These are phyloP conservation scores for Anastatus disparis DNA, from an alignment of 1,140 invertebrate species.

Conservation along the genomic window DNA sequence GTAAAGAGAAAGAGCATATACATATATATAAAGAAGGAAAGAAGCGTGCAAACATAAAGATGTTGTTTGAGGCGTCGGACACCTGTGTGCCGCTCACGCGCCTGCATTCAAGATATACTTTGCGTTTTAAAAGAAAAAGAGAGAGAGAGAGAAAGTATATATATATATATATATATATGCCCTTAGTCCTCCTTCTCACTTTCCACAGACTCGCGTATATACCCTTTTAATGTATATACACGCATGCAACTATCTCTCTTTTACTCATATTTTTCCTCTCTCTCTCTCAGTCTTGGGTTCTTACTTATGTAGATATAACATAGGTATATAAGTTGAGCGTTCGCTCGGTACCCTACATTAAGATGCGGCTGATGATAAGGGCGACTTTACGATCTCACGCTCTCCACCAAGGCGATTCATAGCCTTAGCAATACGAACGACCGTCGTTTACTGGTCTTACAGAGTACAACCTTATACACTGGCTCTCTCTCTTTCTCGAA, in stretches of 20 bases:
- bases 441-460: conserved; percentile 60
- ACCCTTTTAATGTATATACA: conserved; percentile 11
- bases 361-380: conserved; percentile 65
- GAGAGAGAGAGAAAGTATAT: too few relatives aligned
- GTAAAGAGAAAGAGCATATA: background rate
- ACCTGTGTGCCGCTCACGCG: conserved; percentile 48
- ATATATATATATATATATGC: too few relatives aligned
- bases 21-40: background rate
- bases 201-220: background rate
- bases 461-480: conserved; percentile 32
- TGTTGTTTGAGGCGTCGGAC: conserved; percentile 58
- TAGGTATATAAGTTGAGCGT: conserved; percentile 56
- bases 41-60: conserved; percentile 51
- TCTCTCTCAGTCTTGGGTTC: background rate
- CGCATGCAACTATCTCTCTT: background rate
- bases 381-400: conserved; percentile 66
- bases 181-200: conserved; percentile 17
- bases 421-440: conserved; percentile 60
- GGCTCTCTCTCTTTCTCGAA: background rate
- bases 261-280: too few relatives aligned
- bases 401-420: conserved; percentile 67
- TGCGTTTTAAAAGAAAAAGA: background rate
- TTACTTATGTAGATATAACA: conserved; percentile 35
- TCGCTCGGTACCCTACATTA: conserved; percentile 62
- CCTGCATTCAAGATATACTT: too few relatives aligned